Evolutionary conservation across 2,797 vertebrate genomes (phyloP), one percentile per base, ranked within the genome.

Genomic region (Poecilia velifera): DNA sequence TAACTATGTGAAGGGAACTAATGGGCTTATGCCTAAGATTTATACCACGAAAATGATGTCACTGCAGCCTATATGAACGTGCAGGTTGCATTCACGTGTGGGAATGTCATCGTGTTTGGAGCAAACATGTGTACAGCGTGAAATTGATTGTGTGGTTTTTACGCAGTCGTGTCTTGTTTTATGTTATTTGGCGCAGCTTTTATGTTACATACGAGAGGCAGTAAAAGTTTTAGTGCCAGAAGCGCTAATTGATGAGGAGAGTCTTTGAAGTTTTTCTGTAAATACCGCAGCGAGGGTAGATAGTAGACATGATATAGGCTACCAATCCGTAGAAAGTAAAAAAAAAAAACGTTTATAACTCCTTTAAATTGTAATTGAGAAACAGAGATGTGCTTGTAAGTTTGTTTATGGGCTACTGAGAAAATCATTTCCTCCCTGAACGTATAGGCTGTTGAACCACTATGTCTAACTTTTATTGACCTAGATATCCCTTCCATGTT

Each of bases 121-220:
- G 68, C 64, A 39, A n/a, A 49, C 76, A 72, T 70, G 82, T 64
- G 7, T 28, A 43, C 49, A 41, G 71, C 57, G 74, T 84, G 22
- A 84, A 88, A 90, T 90, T 76, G 78, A 89, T 55, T 85, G 83
- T 91, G 90, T 81, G 90, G 88, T 90, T 91, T 93, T 70, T 82
- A n/a, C 90, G 76, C 93, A 70, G 41, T 62, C 36, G 53, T 22
- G 22, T 53, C 80, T 76, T 49, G 43, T 74, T 77, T 25, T 18
- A 70, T 55, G 81, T 36, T 73, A 74, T 84, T 78, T 46, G 76
- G 46, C 64, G 57, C 80, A n/a, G 79, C 20, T 77, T 88, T 81
- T 74, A 82, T 46, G 18, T 2, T 71, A n/a, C 68, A 78, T n/a
- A 79, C 45, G 81, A 59, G 68, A 78, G 20, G 57, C 78, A 83